A percentile compares a stretch with the other conserved stretches of the same genome.
Evolutionary conservation across 2,888 invertebrate genomes (phyloP).

Genomic region (Idaea biselata): DNA sequence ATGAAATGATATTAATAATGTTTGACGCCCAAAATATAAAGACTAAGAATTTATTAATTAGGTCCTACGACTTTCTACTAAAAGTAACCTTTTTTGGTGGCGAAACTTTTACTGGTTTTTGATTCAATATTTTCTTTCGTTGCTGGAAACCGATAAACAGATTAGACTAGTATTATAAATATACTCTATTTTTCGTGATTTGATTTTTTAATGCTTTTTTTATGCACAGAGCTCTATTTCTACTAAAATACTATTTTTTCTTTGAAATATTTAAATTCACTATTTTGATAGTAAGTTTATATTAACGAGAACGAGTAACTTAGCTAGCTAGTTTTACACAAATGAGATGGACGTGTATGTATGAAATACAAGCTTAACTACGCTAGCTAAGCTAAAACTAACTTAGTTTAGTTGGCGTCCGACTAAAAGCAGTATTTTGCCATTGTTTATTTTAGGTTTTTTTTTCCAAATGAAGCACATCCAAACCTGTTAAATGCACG

Average conservation of each 20-base stretch:
- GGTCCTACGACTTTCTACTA: background rate
- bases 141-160: conserved; percentile 21
- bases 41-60: background rate
- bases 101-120: conserved; percentile 20
- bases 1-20: background rate
- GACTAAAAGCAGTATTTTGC: background rate
- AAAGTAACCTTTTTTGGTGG: conserved; percentile 27
- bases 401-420: too few relatives aligned
- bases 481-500: background rate
- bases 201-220: too few relatives aligned
- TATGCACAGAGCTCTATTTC: too few relatives aligned
- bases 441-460: background rate
- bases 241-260: too few relatives aligned
- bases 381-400: too few relatives aligned
- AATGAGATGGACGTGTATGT: too few relatives aligned
- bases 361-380: too few relatives aligned
- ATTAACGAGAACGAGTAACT: too few relatives aligned
- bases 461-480: background rate
- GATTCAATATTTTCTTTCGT: conserved; percentile 22
- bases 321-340: too few relatives aligned
- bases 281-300: too few relatives aligned
- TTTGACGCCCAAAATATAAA: background rate
- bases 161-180: background rate
- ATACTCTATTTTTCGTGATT: background rate
- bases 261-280: too few relatives aligned